Evolutionary conservation across 2,113 vertebrate species (phyloP).

Genomic region (Nanorana parkeri): DNA sequence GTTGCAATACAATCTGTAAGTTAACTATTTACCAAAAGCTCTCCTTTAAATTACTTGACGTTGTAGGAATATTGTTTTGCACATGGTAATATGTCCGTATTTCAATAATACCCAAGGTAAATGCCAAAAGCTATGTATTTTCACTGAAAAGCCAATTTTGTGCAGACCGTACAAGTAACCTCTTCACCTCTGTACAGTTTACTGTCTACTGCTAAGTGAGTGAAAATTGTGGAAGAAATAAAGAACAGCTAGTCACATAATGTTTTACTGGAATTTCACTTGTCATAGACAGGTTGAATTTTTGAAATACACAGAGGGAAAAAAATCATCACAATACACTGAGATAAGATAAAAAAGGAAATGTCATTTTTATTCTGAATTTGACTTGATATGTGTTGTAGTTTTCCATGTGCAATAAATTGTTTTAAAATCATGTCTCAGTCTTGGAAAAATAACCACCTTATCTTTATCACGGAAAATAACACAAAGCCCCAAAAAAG

Average conservation of each 20-base stretch:
- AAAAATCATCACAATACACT: conserved; percentile 27
- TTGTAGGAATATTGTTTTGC: no score
- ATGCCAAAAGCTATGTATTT: not conserved
- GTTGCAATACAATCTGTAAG: no score
- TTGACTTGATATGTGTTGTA: conserved; percentile 32
- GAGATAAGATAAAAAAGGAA: conserved; percentile 27
- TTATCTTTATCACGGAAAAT: conserved; percentile 41
- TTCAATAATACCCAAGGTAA: not conserved
- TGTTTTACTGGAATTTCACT: conserved; percentile 3
- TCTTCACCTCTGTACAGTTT: conserved; percentile 5
- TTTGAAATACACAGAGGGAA: not conserved
- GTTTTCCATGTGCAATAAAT: conserved; percentile 30
- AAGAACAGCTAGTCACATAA: not conserved
- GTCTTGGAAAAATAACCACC: conserved; percentile 38
- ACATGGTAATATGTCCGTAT: not conserved
- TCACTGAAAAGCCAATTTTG: not conserved
- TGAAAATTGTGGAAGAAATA: conserved; percentile 11
- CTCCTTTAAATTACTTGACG: no score
- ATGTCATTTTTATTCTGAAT: conserved; percentile 37
- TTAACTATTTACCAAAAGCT: no score
- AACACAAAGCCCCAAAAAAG: conserved; percentile 52
- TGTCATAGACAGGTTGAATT: not conserved
- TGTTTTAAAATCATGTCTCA: conserved; percentile 33
- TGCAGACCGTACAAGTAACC: not conserved
- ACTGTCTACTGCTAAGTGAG: not conserved